These are phyloP conservation scores for Acestrorhynchus altus DNA, from an alignment of 2,797 vertebrate genomes.

Conservation along the genomic window DNA sequence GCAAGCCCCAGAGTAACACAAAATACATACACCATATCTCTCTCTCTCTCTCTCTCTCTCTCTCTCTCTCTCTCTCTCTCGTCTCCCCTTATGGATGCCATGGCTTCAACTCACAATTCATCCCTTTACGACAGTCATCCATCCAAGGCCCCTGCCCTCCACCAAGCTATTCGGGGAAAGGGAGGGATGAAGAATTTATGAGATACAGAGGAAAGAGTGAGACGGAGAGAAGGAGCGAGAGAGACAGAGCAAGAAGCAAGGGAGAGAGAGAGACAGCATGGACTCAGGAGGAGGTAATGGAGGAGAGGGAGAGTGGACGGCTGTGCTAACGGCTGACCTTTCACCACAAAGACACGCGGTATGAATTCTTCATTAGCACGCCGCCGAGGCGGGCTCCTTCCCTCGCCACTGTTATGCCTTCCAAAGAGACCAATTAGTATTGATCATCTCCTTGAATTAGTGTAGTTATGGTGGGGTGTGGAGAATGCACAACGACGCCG, in stretches of 20 bases:
- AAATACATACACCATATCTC: constrained; percentile 26
- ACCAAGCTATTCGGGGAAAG: constrained; percentile 52
- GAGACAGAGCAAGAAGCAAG: no score
- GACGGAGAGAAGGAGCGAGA: constrained; percentile 17
- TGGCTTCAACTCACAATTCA: constrained; percentile 50
- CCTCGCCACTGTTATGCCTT: constrained; percentile 65
- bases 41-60: neutral
- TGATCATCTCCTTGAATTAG: constrained; percentile 77
- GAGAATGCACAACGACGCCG: constrained; percentile 64
- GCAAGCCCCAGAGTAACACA: constrained; percentile 32
- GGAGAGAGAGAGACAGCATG: constrained; percentile 20
- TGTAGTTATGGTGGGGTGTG: constrained; percentile 64
- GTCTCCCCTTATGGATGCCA: constrained; percentile 16
- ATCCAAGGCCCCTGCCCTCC: constrained; percentile 53
- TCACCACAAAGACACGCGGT: constrained; percentile 56
- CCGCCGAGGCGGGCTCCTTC: constrained; percentile 63
- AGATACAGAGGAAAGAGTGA: constrained; percentile 57
- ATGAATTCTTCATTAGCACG: constrained; percentile 75
- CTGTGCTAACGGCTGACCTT: constrained; percentile 69
- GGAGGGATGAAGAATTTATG: constrained; percentile 72
- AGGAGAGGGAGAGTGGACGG: constrained; percentile 49
- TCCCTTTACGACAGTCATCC: constrained; percentile 54
- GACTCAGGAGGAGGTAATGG: constrained; percentile 54
- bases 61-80: constrained; percentile 17
- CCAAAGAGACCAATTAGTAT: constrained; percentile 82